A percentile compares a stretch with the other conserved stretches of the same genome.
These are phyloP conservation scores for Ecdyonurus torrentis DNA, from an alignment of 2,888 invertebrate genomes.

Conservation along the genomic window DNA sequence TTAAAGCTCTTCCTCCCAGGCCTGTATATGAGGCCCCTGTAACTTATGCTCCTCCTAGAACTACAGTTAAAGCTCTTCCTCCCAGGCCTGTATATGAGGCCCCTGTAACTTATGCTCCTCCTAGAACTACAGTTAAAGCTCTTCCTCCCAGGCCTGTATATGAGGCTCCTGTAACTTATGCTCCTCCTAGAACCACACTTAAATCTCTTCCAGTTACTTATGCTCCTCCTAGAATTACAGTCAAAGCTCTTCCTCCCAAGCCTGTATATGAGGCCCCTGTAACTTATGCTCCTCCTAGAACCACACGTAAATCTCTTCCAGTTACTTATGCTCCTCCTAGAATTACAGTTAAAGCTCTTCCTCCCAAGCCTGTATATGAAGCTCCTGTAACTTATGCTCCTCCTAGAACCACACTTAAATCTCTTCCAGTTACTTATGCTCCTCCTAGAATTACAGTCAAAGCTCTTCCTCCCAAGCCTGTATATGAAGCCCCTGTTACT, in stretches of 20 bases:
- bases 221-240: background rate
- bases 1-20: conserved; percentile 11
- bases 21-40: conserved; percentile 12
- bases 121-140: conserved; percentile 14
- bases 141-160: too few relatives aligned
- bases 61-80: conserved; percentile 11
- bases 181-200: background rate
- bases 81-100: conserved; percentile 1
- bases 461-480: conserved; percentile 5
- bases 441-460: background rate
- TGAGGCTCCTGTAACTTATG: background rate
- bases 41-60: conserved; percentile 17
- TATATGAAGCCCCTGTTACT: background rate
- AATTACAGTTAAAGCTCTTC: conserved; percentile 3
- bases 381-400: conserved; percentile 12
- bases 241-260: conserved; percentile 11
- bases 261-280: conserved; percentile 12
- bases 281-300: conserved; percentile 17
- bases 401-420: conserved; percentile 15
- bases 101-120: conserved; percentile 12
- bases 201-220: background rate
- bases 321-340: conserved; percentile 11
- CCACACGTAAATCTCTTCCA: conserved; percentile 17
- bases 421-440: background rate
- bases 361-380: background rate